Evolutionary conservation across 2,113 vertebrate species (phyloP).

Genomic region (Chascanopsetta lugubris): DNA sequence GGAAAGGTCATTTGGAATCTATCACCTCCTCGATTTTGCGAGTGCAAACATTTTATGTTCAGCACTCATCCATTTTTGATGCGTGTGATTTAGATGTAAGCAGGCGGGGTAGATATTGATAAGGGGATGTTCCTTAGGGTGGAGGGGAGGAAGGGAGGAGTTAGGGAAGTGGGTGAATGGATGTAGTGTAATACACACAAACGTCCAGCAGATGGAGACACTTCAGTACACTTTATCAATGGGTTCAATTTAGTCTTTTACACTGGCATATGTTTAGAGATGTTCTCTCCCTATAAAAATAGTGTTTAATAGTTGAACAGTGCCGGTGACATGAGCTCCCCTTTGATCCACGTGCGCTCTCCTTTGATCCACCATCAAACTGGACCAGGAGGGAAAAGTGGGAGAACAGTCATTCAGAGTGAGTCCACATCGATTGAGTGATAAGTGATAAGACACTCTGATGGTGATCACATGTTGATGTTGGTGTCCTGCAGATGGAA

Average conservation of each 20-base stretch:
- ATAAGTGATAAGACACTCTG: neutral
- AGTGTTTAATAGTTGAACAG: neutral
- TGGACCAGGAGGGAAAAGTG: neutral
- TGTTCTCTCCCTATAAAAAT: neutral
- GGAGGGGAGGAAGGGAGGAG: neutral
- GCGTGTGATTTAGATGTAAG: neutral
- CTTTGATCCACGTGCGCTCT: neutral
- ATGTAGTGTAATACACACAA: slow-evolving; percentile 18
- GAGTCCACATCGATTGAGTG: neutral
- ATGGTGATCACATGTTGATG: neutral
- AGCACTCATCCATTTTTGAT: neutral
- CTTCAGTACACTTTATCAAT: slow-evolving; percentile 4
- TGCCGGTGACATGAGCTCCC: too few species aligned
- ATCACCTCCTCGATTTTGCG: neutral
- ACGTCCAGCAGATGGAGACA: slow-evolving; percentile 61
- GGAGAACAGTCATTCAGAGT: neutral
- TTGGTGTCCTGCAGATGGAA: slow-evolving; percentile 4
- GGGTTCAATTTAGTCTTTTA: neutral
- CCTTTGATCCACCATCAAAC: neutral
- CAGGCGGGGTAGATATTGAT: too few species aligned
- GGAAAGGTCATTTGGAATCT: neutral
- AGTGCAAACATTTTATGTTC: neutral
- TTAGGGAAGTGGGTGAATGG: neutral
- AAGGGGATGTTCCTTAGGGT: too few species aligned
- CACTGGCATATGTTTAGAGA: neutral